Conservation (phyloP, 2,888 invertebrate species). For the Xestobium rufovillosum region DNA sequence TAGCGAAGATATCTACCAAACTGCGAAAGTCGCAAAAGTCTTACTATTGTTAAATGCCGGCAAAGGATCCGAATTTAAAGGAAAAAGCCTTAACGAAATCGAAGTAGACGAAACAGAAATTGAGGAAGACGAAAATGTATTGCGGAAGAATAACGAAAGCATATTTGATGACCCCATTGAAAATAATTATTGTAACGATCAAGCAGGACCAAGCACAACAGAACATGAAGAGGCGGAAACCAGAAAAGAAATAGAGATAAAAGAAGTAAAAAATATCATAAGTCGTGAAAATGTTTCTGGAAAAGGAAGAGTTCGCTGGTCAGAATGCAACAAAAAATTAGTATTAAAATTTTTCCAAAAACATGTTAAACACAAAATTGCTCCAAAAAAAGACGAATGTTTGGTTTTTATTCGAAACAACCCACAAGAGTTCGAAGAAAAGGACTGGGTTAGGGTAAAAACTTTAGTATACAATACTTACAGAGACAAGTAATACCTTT, state of each 20-base stretch:
- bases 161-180: too few relatives aligned
- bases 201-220: too few relatives aligned
- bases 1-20: constrained; percentile 6
- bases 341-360: constrained; percentile 8
- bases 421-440: too few relatives aligned
- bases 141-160: too few relatives aligned
- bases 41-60: constrained; percentile 17
- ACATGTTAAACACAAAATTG: constrained; percentile 6
- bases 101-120: constrained; percentile 13
- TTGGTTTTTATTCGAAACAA: constrained; percentile 7
- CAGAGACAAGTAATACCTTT: too few relatives aligned
- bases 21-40: constrained; percentile 14
- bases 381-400: constrained; percentile 10
- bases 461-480: too few relatives aligned
- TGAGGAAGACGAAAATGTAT: constrained; percentile 8
- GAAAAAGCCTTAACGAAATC: constrained; percentile 18
- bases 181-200: too few relatives aligned
- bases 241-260: not conserved
- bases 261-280: too few relatives aligned
- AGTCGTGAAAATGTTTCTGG: too few relatives aligned
- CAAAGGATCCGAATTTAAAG: constrained; percentile 20
- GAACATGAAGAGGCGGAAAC: constrained; percentile 12
- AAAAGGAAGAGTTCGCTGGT: too few relatives aligned
- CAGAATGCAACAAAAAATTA: not conserved
- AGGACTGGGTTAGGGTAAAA: too few relatives aligned